Evolutionary conservation across 2,113 vertebrate genomes (phyloP).

Genomic region (Dromaius novaehollandiae): DNA sequence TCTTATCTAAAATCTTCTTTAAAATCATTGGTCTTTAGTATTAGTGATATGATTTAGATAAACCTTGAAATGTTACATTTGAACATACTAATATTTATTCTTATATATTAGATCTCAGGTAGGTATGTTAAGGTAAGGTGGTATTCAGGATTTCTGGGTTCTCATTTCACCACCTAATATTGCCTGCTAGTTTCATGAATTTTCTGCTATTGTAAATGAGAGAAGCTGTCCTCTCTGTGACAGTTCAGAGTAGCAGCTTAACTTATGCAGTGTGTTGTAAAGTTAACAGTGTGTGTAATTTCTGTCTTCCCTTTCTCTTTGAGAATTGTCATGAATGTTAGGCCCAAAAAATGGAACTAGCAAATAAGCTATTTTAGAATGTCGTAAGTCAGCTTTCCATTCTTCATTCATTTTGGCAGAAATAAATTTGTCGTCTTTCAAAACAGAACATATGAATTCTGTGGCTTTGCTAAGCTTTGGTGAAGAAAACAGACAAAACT

Average conservation of each 20-base stretch:
- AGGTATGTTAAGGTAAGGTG: background rate
- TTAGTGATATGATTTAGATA: background rate
- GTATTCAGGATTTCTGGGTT: background rate
- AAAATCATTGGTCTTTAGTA: background rate
- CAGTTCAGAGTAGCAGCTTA: background rate
- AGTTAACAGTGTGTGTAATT: background rate
- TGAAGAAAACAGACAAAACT: background rate
- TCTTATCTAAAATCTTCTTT: background rate
- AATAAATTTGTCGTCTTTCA: background rate
- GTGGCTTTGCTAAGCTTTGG: background rate
- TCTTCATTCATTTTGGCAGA: background rate
- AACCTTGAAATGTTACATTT: background rate
- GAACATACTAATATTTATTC: background rate
- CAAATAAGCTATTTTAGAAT: background rate
- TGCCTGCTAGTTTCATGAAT: background rate
- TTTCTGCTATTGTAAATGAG: background rate
- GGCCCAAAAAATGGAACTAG: background rate
- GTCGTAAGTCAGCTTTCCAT: background rate
- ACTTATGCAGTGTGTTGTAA: fast-evolving
- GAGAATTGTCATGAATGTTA: background rate
- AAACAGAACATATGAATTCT: background rate
- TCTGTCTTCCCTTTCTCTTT: background rate
- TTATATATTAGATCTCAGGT: background rate
- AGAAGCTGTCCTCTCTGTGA: background rate
- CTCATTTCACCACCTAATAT: background rate